A percentile compares a stretch with the other conserved stretches of the same genome.
These are phyloP conservation scores for Steinernema scapterisci DNA, from an alignment of 2,888 invertebrate genomes.

Conservation along the genomic window DNA sequence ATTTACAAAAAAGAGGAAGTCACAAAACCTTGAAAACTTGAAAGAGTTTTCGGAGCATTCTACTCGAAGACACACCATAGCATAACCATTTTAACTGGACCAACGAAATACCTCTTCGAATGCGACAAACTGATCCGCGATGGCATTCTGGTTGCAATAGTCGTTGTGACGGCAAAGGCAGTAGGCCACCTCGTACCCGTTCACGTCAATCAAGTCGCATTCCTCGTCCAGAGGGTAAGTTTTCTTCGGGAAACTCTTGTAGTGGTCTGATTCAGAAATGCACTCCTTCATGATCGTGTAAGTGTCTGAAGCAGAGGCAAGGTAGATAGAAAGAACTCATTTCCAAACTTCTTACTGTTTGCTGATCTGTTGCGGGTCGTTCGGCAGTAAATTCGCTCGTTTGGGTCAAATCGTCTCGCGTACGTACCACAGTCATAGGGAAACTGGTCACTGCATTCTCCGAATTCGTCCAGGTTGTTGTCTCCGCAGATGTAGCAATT, in stretches of 20 bases:
- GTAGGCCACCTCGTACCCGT: constrained; percentile 56
- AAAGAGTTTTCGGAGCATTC: no score
- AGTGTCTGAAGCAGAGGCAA: constrained; percentile 45
- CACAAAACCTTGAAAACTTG: no score
- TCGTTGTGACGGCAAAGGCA: constrained; percentile 50
- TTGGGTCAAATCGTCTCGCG: constrained; percentile 40
- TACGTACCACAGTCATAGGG: constrained; percentile 53
- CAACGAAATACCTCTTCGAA: constrained; percentile 51
- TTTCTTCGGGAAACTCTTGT: constrained; percentile 55
- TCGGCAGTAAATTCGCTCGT: constrained; percentile 56
- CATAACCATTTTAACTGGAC: no score
- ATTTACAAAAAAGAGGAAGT: no score
- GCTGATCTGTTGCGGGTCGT: constrained; percentile 52
- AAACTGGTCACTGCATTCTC: constrained; percentile 57
- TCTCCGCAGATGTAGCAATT: constrained; percentile 59
- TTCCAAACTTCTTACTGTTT: constrained; percentile 45
- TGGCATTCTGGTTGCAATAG: constrained; percentile 53
- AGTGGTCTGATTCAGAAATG: constrained; percentile 60
- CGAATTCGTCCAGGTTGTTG: constrained; percentile 53
- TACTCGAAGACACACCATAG: no score
- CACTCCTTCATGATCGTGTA: constrained; percentile 65
- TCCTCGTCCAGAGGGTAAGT: constrained; percentile 57
- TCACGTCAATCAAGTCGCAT: constrained; percentile 57
- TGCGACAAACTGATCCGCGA: constrained; percentile 60
- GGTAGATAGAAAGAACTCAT: background rate